Conservation (phyloP, 2,113 vertebrate genomes). For the Copsychus sechellarum region DNA sequence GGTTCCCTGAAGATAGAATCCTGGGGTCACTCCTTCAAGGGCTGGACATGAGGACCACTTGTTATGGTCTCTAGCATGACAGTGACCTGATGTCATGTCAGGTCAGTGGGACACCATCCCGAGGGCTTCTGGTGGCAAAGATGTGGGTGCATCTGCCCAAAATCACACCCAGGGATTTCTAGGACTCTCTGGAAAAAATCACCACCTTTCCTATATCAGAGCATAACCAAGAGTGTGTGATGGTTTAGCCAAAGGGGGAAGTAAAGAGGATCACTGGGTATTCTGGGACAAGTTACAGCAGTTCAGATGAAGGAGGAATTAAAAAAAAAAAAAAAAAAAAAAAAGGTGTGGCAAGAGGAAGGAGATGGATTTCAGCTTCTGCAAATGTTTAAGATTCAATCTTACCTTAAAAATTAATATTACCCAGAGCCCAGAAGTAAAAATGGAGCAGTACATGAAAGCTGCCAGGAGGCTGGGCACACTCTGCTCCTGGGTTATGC, state of each 20-base stretch:
- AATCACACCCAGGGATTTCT: background rate
- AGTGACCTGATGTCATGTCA: background rate
- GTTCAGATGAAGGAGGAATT: background rate
- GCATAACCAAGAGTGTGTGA: background rate
- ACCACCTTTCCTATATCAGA: background rate
- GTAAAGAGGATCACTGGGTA: background rate
- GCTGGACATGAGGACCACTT: background rate
- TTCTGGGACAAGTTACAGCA: background rate
- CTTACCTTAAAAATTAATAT: constrained; percentile 25
- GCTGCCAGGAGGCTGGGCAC: background rate
- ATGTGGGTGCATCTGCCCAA: background rate
- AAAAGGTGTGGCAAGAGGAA: background rate
- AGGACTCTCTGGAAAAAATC: background rate
- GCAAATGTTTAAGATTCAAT: constrained; percentile 1
- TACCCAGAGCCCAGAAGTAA: background rate
- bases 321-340: background rate
- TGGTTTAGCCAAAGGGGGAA: background rate
- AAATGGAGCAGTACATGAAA: background rate
- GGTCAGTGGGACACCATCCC: background rate
- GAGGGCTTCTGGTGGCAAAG: background rate
- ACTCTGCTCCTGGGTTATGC: background rate
- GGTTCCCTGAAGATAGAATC: background rate
- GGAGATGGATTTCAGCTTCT: background rate
- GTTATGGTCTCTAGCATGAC: background rate
- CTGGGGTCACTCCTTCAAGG: background rate